These are phyloP conservation scores for Panthera tigris DNA, from an alignment of 2,113 vertebrate genomes.

Conservation along the genomic window DNA sequence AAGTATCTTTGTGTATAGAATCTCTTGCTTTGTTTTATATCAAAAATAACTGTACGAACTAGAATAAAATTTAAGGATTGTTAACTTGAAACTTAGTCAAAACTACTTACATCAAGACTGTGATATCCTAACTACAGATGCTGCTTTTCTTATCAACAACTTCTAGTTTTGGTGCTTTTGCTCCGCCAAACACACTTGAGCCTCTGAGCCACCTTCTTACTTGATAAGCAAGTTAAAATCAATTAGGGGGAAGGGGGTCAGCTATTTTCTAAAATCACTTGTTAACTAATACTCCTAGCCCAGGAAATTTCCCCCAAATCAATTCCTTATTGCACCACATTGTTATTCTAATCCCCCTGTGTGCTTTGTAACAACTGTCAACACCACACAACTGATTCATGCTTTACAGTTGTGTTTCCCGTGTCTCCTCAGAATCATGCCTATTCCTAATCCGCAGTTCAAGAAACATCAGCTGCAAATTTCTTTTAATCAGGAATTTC, in stretches of 20 bases:
- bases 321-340: not conserved
- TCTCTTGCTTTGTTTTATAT: not conserved
- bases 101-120: not conserved
- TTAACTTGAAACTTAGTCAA: not conserved
- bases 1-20: not conserved
- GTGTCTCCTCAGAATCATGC: not conserved
- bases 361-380: too few relatives aligned
- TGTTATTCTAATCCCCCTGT: not conserved
- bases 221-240: not conserved
- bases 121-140: not conserved
- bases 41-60: not conserved
- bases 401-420: not conserved
- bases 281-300: not conserved
- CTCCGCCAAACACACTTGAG: not conserved
- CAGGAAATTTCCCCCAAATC: not conserved
- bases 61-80: not conserved
- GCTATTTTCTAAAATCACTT: not conserved
- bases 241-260: not conserved
- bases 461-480: not conserved
- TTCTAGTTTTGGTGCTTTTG: not conserved
- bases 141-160: not conserved
- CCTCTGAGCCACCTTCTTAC: not conserved
- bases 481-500: not conserved
- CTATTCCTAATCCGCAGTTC: not conserved
- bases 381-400: not conserved